These are phyloP conservation scores for Rhimphoctona megacephalus DNA, from an alignment of 2,888 invertebrate genomes.

Conservation along the genomic window DNA sequence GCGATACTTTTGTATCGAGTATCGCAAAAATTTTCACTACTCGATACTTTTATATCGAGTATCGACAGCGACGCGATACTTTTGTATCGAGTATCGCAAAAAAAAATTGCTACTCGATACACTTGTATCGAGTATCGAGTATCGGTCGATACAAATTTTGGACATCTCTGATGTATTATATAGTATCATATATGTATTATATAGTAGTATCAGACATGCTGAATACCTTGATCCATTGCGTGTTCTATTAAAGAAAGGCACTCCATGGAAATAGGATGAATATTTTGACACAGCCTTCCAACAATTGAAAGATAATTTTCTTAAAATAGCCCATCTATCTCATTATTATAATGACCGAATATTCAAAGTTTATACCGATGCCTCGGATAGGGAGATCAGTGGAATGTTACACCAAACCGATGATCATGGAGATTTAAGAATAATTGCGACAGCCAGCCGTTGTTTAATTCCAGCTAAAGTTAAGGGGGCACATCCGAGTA, in stretches of 20 bases:
- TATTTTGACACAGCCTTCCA: slow-evolving; percentile 24
- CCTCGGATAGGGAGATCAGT: slow-evolving; percentile 61
- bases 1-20: too few relatives aligned
- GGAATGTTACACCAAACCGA: slow-evolving; percentile 68
- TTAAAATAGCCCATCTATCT: slow-evolving; percentile 32
- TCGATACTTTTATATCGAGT: too few relatives aligned
- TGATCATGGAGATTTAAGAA: slow-evolving; percentile 20
- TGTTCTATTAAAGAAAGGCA: slow-evolving; percentile 46
- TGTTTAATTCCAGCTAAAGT: slow-evolving; percentile 66
- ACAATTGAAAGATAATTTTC: slow-evolving; percentile 44
- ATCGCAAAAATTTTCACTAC: too few relatives aligned
- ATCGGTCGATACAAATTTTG: too few relatives aligned
- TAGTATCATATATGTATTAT: too few relatives aligned
- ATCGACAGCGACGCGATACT: too few relatives aligned
- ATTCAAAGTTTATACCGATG: slow-evolving; percentile 66
- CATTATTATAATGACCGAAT: slow-evolving; percentile 41
- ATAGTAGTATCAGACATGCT: slow-evolving; percentile 40
- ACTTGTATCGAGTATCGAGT: too few relatives aligned
- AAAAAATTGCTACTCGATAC: too few relatives aligned
- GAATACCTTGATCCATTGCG: slow-evolving; percentile 59
- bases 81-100: too few relatives aligned
- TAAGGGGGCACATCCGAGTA: too few relatives aligned
- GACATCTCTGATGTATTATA: too few relatives aligned
- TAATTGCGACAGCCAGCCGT: slow-evolving; percentile 72
- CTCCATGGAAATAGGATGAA: slow-evolving; percentile 59